Evolutionary conservation across 2,888 invertebrate species (phyloP).

Genomic region (Lordiphosa fenestrarum): DNA sequence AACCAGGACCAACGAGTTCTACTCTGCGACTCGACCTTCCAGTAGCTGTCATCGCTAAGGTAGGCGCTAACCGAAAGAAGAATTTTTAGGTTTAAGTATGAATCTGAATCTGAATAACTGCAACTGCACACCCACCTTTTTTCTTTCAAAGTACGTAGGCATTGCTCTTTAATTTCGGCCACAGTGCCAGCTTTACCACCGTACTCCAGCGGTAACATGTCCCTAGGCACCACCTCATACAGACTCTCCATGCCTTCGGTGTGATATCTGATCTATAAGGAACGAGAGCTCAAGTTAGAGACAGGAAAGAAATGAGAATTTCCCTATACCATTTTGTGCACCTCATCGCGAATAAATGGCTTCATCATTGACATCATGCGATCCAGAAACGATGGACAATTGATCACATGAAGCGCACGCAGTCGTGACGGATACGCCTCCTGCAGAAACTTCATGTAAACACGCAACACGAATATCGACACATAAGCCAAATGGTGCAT

Average conservation of each 20-base stretch:
- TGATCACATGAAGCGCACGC: constrained; percentile 85
- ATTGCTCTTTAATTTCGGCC: constrained; percentile 79
- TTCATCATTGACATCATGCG: constrained; percentile 83
- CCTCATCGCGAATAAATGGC: constrained; percentile 84
- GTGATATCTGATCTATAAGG: constrained; percentile 82
- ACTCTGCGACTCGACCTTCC: constrained; percentile 81
- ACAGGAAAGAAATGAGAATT: neutral
- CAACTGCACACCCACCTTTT: constrained; percentile 49
- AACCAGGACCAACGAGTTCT: constrained; percentile 65
- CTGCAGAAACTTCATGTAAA: constrained; percentile 86
- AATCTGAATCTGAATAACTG: neutral
- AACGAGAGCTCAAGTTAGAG: neutral
- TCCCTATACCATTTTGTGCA: constrained; percentile 81
- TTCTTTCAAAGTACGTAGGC: constrained; percentile 77
- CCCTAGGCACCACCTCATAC: constrained; percentile 82
- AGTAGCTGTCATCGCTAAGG: constrained; percentile 82
- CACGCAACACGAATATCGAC: constrained; percentile 83
- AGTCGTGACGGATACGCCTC: constrained; percentile 86
- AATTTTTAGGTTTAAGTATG: no score
- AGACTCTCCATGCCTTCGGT: constrained; percentile 82
- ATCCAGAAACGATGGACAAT: constrained; percentile 83
- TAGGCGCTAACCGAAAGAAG: constrained; percentile 80
- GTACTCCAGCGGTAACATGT: constrained; percentile 84
- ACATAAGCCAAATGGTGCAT: constrained; percentile 83
- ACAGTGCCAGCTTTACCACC: constrained; percentile 82